These are phyloP conservation scores for Casuarius casuarius DNA, from an alignment of 2,113 vertebrate species.

Conservation along the genomic window DNA sequence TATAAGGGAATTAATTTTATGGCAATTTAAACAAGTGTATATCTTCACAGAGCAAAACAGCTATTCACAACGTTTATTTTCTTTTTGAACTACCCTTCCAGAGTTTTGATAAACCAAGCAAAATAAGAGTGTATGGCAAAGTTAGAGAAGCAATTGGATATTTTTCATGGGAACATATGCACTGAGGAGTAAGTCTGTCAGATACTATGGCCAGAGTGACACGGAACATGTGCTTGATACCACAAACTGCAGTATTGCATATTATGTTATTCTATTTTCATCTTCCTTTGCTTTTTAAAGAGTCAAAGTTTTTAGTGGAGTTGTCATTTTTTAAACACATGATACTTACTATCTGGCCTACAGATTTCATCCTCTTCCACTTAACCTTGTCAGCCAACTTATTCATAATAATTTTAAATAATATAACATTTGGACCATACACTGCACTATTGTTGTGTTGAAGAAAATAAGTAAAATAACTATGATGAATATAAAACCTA, in stretches of 20 bases:
- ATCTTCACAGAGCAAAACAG: not conserved
- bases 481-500: not conserved
- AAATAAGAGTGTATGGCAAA: not conserved
- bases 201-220: not conserved
- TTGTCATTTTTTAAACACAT: not conserved
- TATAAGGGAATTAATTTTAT: not conserved
- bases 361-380: not conserved
- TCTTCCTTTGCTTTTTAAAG: not conserved
- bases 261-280: not conserved
- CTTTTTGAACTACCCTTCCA: not conserved
- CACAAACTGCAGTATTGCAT: not conserved
- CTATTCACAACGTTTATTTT: not conserved
- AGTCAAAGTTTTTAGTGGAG: not conserved
- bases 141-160: not conserved
- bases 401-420: not conserved
- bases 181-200: not conserved
- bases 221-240: not conserved
- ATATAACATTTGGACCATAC: not conserved
- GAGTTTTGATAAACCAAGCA: not conserved
- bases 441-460: not conserved
- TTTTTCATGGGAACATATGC: not conserved
- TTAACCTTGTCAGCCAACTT: not conserved
- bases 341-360: not conserved
- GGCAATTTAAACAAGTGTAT: not conserved
- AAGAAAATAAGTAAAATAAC: not conserved